A percentile compares a stretch with the other conserved stretches of the same genome.
Conservation (phyloP, 2,888 invertebrate genomes). For the Cephus pulcher region DNA sequence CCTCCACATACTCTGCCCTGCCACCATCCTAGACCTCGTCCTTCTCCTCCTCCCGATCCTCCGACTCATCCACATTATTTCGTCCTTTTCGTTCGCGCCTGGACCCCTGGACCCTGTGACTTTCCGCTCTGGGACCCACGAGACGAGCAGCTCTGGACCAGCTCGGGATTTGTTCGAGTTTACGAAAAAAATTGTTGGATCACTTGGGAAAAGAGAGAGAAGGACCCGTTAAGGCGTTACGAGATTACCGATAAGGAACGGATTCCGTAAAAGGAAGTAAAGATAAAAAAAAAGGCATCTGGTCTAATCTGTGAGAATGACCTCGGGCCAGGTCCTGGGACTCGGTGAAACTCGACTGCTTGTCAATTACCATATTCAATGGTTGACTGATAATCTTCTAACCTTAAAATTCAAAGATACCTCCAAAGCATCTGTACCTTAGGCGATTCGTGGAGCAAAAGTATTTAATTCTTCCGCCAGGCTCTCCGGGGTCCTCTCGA, state of each 20-base stretch:
- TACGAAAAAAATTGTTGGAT: neutral
- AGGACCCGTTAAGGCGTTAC: neutral
- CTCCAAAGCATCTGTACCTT: neutral
- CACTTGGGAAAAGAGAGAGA: neutral
- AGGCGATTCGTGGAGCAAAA: neutral
- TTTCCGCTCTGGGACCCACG: neutral
- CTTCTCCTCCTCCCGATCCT: constrained; percentile 17
- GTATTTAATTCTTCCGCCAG: neutral
- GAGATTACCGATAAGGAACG: neutral
- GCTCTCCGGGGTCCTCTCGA: neutral
- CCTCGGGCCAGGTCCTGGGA: neutral
- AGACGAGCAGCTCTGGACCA: neutral
- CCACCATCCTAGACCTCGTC: constrained; percentile 22
- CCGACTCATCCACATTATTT: constrained; percentile 23
- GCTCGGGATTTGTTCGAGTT: neutral
- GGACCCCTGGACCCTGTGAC: constrained; percentile 17
- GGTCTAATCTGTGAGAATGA: neutral
- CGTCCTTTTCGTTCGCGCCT: constrained; percentile 27
- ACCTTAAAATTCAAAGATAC: neutral
- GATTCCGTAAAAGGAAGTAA: neutral
- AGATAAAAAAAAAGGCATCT: neutral
- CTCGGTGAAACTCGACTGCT: neutral
- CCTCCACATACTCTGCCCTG: constrained; percentile 12
- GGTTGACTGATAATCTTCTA: neutral
- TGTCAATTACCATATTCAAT: neutral